These are phyloP conservation scores for Eurystomus glaucurus DNA, from an alignment of 2,797 vertebrate species.

Conservation along the genomic window DNA sequence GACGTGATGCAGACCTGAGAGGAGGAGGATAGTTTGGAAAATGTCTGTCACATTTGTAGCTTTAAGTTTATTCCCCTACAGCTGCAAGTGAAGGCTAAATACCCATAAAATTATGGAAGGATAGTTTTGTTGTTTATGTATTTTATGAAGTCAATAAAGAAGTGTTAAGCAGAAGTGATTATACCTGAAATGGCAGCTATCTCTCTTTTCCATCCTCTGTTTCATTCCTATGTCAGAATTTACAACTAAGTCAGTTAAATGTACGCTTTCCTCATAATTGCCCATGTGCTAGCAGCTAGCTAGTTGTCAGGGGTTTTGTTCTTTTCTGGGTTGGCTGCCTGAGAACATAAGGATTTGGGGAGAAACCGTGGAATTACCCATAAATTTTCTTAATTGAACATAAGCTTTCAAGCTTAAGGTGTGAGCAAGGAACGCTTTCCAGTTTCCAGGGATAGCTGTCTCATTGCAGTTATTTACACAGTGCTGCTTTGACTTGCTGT, in stretches of 20 bases:
- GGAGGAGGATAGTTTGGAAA: background rate
- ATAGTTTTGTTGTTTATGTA: background rate
- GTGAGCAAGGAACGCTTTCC: conserved; percentile 27
- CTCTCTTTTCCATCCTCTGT: background rate
- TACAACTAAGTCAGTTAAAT: conserved; percentile 64
- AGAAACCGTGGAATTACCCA: conserved; percentile 57
- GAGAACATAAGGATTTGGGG: conserved; percentile 42
- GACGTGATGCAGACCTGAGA: background rate
- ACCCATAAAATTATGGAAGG: background rate
- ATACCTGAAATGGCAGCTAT: conserved; percentile 15
- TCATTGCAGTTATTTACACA: conserved; percentile 60
- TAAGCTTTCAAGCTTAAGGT: conserved; percentile 41
- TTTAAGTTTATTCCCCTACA: background rate
- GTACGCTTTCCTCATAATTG: conserved; percentile 23
- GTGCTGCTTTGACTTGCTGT: conserved; percentile 46
- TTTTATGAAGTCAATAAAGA: conserved; percentile 15
- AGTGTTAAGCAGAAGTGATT: background rate
- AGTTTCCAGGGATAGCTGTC: conserved; percentile 60
- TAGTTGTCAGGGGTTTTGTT: conserved; percentile 22
- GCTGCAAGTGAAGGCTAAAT: background rate
- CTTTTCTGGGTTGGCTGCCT: conserved; percentile 24
- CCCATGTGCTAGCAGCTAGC: conserved; percentile 16
- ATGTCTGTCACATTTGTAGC: background rate
- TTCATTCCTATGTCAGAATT: conserved; percentile 35
- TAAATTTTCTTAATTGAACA: conserved; percentile 67